Evolutionary conservation across 2,797 vertebrate species (phyloP).

Genomic region (Cyprinella venusta): DNA sequence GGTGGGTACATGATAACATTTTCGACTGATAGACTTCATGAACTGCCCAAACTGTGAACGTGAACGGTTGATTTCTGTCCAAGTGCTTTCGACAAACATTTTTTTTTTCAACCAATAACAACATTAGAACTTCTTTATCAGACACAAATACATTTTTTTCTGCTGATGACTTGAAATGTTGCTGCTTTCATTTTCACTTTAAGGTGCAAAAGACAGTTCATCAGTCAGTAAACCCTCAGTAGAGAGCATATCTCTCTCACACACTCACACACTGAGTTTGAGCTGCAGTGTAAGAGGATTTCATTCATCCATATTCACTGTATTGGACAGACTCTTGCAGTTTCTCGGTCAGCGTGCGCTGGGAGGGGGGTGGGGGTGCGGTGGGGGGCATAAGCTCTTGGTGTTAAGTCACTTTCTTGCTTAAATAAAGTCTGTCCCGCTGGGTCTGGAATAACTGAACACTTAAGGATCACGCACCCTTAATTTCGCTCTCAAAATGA

Average conservation of each 20-base stretch:
- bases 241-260: conserved; percentile 61
- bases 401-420: conserved; percentile 48
- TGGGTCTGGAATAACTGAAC: conserved; percentile 29
- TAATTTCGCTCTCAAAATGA: background rate
- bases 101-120: background rate
- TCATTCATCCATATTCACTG: conserved; percentile 61
- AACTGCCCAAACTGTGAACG: background rate
- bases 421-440: conserved; percentile 33
- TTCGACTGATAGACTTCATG: background rate
- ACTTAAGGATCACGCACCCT: conserved; percentile 25
- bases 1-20: background rate
- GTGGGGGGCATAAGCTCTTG: conserved; percentile 22
- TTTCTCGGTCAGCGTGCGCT: conserved; percentile 35
- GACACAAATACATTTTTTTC: conserved; percentile 56
- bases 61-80: background rate
- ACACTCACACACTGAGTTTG: conserved; percentile 59
- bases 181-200: conserved; percentile 72
- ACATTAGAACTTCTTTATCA: background rate
- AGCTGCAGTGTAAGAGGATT: conserved; percentile 56
- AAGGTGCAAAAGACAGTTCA: conserved; percentile 65
- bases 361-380: background rate
- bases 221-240: conserved; percentile 19
- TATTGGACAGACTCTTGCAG: conserved; percentile 30
- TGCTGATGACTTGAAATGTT: background rate
- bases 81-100: background rate